Conservation (phyloP, 2,888 invertebrate genomes). For the Synanthedon formicaeformis region DNA sequence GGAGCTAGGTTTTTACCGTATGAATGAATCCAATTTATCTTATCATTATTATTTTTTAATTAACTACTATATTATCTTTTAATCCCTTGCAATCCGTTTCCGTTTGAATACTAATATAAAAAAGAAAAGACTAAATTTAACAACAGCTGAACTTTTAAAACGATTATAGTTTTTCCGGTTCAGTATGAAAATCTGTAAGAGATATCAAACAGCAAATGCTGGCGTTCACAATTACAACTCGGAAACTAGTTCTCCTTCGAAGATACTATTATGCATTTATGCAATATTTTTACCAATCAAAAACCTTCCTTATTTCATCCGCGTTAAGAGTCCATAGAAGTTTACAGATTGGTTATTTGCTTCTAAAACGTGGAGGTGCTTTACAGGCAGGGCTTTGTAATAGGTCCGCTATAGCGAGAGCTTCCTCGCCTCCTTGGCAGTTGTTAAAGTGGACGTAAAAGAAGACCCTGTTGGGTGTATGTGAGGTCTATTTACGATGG, state of each 20-base stretch:
- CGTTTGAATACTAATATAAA: too few species aligned
- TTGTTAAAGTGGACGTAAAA: conserved; percentile 14
- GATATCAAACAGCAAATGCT: conserved; percentile 34
- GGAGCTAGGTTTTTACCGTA: too few species aligned
- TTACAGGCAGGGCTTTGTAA: conserved; percentile 62
- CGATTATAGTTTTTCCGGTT: too few species aligned
- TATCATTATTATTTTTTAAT: too few species aligned
- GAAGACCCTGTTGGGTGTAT: conserved; percentile 20
- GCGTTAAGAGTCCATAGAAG: conserved; percentile 26
- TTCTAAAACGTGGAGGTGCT: conserved; percentile 61
- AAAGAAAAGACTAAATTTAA: too few species aligned
- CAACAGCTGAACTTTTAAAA: too few species aligned
- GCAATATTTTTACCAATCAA: conserved; percentile 13
- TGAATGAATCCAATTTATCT: too few species aligned
- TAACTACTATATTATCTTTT: too few species aligned
- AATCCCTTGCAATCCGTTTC: too few species aligned
- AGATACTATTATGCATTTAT: conserved; percentile 25
- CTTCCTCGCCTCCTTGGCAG: conserved; percentile 29
- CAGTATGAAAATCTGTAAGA: too few species aligned
- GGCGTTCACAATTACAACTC: conserved; percentile 39
- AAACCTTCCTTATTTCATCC: conserved; percentile 31
- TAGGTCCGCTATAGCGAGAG: conserved; percentile 37
- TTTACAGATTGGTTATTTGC: conserved; percentile 37
- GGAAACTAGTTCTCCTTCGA: conserved; percentile 61
- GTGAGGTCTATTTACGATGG: conserved; percentile 28